Evolutionary conservation across 2,888 invertebrate genomes (phyloP).

Genomic region (Hesperia comma): DNA sequence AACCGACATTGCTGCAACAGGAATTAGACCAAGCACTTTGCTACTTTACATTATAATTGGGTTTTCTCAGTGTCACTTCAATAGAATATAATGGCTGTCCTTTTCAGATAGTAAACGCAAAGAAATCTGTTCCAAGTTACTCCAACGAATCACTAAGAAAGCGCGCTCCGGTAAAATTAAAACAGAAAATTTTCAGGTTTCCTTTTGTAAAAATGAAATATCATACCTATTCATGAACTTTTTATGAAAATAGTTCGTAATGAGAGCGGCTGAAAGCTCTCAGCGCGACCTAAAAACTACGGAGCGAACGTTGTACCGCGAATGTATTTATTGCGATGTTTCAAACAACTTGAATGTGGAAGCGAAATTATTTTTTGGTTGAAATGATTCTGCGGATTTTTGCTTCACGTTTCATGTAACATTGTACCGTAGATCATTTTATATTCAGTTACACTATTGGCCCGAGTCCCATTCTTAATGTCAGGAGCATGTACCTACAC

Average conservation of each 20-base stretch:
- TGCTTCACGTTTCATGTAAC: not conserved
- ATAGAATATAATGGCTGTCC: too few relatives aligned
- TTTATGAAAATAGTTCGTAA: constrained; percentile 35
- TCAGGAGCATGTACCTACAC: too few relatives aligned
- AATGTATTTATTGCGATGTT: constrained; percentile 35
- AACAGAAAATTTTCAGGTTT: constrained; percentile 21
- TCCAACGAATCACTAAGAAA: not conserved
- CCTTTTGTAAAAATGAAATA: constrained; percentile 31
- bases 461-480: too few relatives aligned
- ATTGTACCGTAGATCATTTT: not conserved
- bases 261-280: constrained; percentile 36
- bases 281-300: constrained; percentile 32
- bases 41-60: too few relatives aligned
- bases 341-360: constrained; percentile 23
- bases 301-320: constrained; percentile 32
- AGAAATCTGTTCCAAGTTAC: not conserved
- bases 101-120: too few relatives aligned
- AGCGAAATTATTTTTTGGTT: constrained; percentile 13
- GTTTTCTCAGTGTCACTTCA: too few relatives aligned
- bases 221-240: constrained; percentile 31
- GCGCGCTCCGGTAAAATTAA: constrained; percentile 4
- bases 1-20: too few relatives aligned
- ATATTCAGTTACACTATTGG: too few relatives aligned
- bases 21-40: too few relatives aligned
- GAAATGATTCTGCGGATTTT: not conserved